Conservation (phyloP, 2,113 vertebrate genomes). For the Electrona antarctica region DNA sequence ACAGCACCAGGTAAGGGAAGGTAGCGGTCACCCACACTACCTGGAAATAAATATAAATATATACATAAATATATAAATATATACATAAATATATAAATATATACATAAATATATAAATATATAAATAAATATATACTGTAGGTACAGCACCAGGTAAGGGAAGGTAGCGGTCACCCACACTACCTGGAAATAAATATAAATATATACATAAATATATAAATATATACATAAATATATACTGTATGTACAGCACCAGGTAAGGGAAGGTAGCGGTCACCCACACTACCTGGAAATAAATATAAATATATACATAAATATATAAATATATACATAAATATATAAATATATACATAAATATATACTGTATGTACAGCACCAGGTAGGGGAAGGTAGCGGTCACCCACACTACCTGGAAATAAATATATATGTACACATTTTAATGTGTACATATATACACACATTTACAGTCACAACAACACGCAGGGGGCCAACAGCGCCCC, state of each 20-base stretch:
- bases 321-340: too few relatives aligned
- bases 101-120: neutral
- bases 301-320: too few relatives aligned
- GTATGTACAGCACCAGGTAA: too few relatives aligned
- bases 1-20: conserved; percentile 91
- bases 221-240: too few relatives aligned
- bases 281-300: neutral
- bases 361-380: too few relatives aligned
- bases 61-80: neutral
- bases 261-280: neutral
- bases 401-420: too few relatives aligned
- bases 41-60: neutral
- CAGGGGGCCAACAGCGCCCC: conserved; percentile 29
- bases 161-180: conserved; percentile 81
- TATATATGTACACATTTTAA: too few relatives aligned
- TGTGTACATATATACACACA: too few relatives aligned
- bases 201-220: neutral
- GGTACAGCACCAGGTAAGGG: conserved; percentile 89
- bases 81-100: conserved; percentile 3
- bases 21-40: conserved; percentile 75
- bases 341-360: too few relatives aligned
- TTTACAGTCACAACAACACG: too few relatives aligned
- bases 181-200: neutral
- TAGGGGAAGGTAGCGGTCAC: too few relatives aligned
- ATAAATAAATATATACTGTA: conserved; percentile 68